Conservation (phyloP, 2,888 invertebrate genomes). For the Euzophera pinguis region DNA sequence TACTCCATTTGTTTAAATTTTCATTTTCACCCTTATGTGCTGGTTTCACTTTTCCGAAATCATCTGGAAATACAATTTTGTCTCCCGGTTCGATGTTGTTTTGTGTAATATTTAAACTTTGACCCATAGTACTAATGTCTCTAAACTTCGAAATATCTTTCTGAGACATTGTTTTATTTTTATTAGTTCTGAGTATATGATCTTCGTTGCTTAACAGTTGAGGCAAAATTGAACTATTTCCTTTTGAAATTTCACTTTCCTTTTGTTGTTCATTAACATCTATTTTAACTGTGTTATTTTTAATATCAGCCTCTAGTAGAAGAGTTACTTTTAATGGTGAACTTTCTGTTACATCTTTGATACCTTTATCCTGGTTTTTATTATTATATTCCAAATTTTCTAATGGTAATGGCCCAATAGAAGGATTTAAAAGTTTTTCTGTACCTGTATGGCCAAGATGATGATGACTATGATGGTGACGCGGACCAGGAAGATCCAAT, state of each 20-base stretch:
- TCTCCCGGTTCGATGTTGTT: background rate
- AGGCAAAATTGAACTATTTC: background rate
- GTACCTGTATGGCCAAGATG: background rate
- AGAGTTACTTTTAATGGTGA: background rate
- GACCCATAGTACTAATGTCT: background rate
- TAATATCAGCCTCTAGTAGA: background rate
- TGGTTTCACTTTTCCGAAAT: background rate
- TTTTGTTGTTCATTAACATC: background rate
- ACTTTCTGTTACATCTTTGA: background rate
- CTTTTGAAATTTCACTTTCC: background rate
- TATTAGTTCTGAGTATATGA: background rate
- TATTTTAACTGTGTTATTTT: background rate
- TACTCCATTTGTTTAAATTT: background rate
- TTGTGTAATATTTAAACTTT: background rate
- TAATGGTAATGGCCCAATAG: background rate
- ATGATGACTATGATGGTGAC: background rate
- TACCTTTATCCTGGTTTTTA: background rate
- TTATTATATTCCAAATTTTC: background rate
- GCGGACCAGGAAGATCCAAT: background rate
- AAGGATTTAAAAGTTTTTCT: background rate
- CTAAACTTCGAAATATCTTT: background rate
- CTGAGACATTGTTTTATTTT: background rate
- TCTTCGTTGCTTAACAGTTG: background rate
- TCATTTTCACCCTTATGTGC: background rate
- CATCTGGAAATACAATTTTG: slow-evolving; percentile 13